Conservation (phyloP, 2,888 invertebrate genomes). For the Silvanus unidentatus region DNA sequence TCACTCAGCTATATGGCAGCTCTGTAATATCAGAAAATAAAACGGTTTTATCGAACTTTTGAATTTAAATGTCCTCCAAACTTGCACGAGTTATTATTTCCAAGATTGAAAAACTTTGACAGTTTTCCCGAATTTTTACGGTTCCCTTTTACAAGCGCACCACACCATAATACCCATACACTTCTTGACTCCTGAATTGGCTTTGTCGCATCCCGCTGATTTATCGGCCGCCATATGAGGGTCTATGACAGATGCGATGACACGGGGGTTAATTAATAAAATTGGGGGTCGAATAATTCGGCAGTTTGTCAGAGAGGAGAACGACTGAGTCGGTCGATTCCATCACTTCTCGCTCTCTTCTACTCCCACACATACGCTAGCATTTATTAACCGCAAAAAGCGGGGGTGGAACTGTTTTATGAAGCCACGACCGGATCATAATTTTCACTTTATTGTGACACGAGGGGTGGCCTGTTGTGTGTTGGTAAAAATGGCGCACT, state of each 20-base stretch:
- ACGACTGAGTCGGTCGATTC: constrained; percentile 8
- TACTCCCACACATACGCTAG: constrained; percentile 1
- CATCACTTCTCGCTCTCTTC: background rate
- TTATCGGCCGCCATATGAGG: too few species aligned
- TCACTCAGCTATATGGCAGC: constrained; percentile 15
- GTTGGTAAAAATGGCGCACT: background rate
- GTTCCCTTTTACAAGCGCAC: too few species aligned
- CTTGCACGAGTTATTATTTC: constrained; percentile 31
- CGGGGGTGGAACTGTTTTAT: constrained; percentile 10
- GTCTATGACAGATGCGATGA: constrained; percentile 39
- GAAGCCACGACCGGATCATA: constrained; percentile 10
- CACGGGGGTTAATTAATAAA: constrained; percentile 41
- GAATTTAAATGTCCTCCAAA: constrained; percentile 25
- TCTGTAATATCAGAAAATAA: constrained; percentile 26
- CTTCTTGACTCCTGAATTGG: too few species aligned
- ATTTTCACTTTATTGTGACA: constrained; percentile 16
- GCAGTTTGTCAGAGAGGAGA: constrained; percentile 34
- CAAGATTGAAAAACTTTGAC: constrained; percentile 36
- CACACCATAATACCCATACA: too few species aligned
- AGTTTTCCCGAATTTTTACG: constrained; percentile 26
- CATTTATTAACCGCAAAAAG: constrained; percentile 14
- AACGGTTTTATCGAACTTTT: constrained; percentile 25
- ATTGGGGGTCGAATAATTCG: constrained; percentile 31
- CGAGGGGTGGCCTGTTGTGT: constrained; percentile 7
- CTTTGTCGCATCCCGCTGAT: too few species aligned